Evolutionary conservation across 2,113 vertebrate species (phyloP).

Genomic region (Osmerus eperlanus): DNA sequence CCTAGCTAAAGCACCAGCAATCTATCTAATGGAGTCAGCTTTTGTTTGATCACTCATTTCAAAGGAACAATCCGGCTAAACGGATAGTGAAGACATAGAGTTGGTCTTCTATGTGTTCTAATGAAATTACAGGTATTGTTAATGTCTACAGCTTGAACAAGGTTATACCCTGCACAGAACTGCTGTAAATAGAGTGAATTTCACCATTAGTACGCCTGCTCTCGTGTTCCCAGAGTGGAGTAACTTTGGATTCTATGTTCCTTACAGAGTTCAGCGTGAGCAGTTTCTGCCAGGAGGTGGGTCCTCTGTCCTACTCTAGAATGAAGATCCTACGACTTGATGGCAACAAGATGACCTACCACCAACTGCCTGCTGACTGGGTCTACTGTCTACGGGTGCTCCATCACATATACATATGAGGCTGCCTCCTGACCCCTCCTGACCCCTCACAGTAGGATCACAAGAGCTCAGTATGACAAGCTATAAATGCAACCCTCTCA

Average conservation of each 20-base stretch:
- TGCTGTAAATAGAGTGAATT: background rate
- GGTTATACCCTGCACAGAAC: too few relatives aligned
- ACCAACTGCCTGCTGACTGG: slow-evolving; percentile 70
- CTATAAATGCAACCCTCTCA: too few relatives aligned
- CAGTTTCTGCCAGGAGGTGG: slow-evolving; percentile 72
- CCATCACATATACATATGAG: slow-evolving; percentile 65
- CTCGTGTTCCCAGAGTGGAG: background rate
- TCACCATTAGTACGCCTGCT: background rate
- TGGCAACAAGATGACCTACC: slow-evolving; percentile 65
- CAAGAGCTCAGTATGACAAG: too few relatives aligned
- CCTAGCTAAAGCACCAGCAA: slow-evolving; percentile 44
- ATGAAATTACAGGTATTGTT: too few relatives aligned
- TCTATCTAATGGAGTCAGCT: slow-evolving; percentile 23
- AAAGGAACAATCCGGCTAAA: too few relatives aligned
- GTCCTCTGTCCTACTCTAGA: slow-evolving; percentile 66
- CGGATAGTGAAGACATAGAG: too few relatives aligned
- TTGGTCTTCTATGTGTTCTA: too few relatives aligned
- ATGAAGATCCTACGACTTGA: slow-evolving; percentile 72
- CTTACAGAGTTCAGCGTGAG: slow-evolving; percentile 68
- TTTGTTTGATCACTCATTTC: background rate
- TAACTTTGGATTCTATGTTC: slow-evolving; percentile 15
- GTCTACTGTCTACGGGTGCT: slow-evolving; percentile 70
- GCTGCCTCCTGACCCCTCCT: background rate
- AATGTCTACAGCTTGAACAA: too few relatives aligned
- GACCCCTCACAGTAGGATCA: too few relatives aligned